Conservation (phyloP, 2,888 invertebrate species). For the Rhabditoides inermis region DNA sequence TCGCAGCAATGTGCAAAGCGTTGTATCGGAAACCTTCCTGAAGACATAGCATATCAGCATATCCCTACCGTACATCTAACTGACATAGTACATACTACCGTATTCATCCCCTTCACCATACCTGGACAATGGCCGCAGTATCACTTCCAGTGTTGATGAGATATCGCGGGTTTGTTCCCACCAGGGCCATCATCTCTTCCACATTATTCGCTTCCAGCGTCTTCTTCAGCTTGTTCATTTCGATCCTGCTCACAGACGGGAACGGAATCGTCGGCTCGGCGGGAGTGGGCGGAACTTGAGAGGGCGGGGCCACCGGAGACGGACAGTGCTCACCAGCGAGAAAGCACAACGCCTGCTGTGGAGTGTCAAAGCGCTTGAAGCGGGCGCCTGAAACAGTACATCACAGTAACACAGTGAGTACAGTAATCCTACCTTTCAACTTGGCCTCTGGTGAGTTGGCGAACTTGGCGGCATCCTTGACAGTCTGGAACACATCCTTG, state of each 20-base stretch:
- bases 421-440: constrained; percentile 7
- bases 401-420: background rate
- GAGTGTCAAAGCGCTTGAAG: constrained; percentile 25
- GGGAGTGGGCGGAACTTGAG: background rate
- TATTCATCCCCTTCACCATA: background rate
- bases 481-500: constrained; percentile 9
- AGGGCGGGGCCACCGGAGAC: constrained; percentile 2
- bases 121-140: constrained; percentile 27
- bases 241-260: constrained; percentile 15
- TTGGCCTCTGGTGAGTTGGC: constrained; percentile 31
- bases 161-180: constrained; percentile 24
- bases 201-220: constrained; percentile 19
- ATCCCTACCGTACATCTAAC: too few species aligned
- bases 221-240: constrained; percentile 24
- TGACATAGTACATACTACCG: too few species aligned
- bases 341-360: constrained; percentile 20
- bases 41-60: too few species aligned
- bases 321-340: constrained; percentile 6
- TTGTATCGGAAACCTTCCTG: constrained; percentile 31
- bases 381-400: constrained; percentile 12
- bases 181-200: constrained; percentile 14
- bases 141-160: constrained; percentile 29
- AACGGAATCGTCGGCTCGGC: constrained; percentile 17
- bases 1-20: constrained; percentile 28
- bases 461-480: constrained; percentile 29